Evolutionary conservation across 2,888 invertebrate species (phyloP).

Genomic region (Dusona sp.): DNA sequence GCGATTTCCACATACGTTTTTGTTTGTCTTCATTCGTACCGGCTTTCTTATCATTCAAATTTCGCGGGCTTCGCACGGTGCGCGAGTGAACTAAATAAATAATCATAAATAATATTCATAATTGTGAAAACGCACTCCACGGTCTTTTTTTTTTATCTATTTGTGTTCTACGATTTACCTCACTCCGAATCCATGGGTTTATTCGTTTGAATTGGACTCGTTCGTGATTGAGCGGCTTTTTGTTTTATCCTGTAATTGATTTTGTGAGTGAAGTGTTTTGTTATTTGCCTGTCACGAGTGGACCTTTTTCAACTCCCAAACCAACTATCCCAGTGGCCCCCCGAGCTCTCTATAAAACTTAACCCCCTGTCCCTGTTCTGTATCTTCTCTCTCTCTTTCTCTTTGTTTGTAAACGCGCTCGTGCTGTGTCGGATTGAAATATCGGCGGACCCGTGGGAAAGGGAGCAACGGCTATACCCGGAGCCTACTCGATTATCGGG

Average conservation of each 20-base stretch:
- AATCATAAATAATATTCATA: conserved; percentile 16
- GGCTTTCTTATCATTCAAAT: background rate
- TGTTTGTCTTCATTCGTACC: background rate
- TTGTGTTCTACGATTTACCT: conserved; percentile 1
- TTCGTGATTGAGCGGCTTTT: background rate
- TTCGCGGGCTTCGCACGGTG: conserved; percentile 40
- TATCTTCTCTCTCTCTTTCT: conserved; percentile 29
- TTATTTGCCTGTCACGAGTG: conserved; percentile 27
- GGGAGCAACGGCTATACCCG: conserved; percentile 64
- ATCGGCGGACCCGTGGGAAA: conserved; percentile 73
- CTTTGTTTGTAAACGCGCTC: conserved; percentile 49
- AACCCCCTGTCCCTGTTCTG: conserved; percentile 12
- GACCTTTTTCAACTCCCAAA: conserved; percentile 33
- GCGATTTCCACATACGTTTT: background rate
- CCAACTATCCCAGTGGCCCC: conserved; percentile 8
- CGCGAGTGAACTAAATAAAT: conserved; percentile 22
- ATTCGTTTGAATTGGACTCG: background rate
- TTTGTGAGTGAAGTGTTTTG: conserved; percentile 40
- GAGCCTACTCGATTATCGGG: conserved; percentile 65
- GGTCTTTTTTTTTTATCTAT: background rate
- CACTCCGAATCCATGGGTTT: background rate
- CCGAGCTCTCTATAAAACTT: conserved; percentile 10
- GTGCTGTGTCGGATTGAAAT: conserved; percentile 73
- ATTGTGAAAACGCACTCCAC: background rate
- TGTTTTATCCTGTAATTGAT: conserved; percentile 1